These are phyloP conservation scores for Cliona cf. orientalis DNA, from an alignment of 37 sponge, comb jelly and placozoan genomes.

Conservation along the genomic window DNA sequence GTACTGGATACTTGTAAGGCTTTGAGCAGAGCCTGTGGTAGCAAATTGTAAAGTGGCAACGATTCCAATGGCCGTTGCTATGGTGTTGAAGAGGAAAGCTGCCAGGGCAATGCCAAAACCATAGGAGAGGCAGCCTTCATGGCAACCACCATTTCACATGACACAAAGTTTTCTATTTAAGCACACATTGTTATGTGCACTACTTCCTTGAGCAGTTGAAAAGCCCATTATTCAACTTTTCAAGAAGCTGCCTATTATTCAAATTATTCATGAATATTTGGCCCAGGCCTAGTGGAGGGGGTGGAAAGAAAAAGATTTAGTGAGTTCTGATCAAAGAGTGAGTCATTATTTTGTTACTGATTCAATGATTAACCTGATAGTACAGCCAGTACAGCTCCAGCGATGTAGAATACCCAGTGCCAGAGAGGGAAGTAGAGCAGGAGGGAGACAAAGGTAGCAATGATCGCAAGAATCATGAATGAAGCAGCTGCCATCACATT, in stretches of 20 bases:
- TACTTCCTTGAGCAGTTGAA: no score
- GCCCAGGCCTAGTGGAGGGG: no score
- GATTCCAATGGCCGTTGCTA: slow-evolving; percentile 52
- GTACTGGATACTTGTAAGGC: slow-evolving; percentile 10
- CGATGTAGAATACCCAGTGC: slow-evolving; percentile 42
- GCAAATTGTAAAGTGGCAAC: slow-evolving; percentile 62
- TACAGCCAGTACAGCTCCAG: slow-evolving; percentile 32
- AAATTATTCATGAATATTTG: no score
- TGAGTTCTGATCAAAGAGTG: no score
- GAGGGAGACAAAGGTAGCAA: slow-evolving; percentile 46
- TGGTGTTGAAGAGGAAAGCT: slow-evolving; percentile 55
- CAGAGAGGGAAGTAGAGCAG: slow-evolving; percentile 63
- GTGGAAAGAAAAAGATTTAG: no score
- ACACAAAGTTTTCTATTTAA: no score
- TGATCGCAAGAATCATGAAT: slow-evolving; percentile 62
- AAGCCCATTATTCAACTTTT: no score
- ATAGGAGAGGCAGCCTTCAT: slow-evolving; percentile 72
- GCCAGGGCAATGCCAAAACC: slow-evolving; percentile 83
- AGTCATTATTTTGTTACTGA: no score
- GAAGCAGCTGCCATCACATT: slow-evolving; percentile 47
- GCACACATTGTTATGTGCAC: no score
- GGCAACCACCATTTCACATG: slow-evolving; percentile 55
- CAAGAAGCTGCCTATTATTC: no score
- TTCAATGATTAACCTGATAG: no score
- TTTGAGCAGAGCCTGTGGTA: slow-evolving; percentile 19